Base-by-base conservation (phyloP, 2,888 invertebrate genomes). In the Cataglyphis albicans region DNA sequence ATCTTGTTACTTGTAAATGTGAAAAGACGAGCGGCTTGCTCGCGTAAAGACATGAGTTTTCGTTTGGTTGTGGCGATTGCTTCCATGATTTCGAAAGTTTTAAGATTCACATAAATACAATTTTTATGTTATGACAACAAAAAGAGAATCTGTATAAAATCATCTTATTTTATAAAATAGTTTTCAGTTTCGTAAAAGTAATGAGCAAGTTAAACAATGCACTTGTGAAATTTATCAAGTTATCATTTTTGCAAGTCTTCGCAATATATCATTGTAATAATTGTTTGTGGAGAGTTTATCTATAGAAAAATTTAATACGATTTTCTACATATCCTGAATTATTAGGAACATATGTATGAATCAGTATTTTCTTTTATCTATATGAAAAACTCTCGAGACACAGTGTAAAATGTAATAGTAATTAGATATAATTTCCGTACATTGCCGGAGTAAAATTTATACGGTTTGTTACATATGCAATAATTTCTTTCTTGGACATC, bases 41-140 rank as follows among this genome's bases (percentile, higher is more conserved):
- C 41, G n/a, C 15, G 32, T 59, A 70, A 48, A 59, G 3, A 70
- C 25, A 41, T 12, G 21, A 32, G 4, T 57, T 25, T n/a, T 55
- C 35, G 12, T 21, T 70, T 70, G 1, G 9, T 70, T 80, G 44
- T 82, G 25, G n/a, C 6, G n/a, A 78, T 78, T 74, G 55, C 78
- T 78, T 68, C 78, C 65, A 67, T 87, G 35, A 76, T 86, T 84
- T 55, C 65, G 12, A 38, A 80, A 61, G 18, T 67, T 87, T 61
- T n/a, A 52, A 52, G 82, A 73, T 83, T 87, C 85, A 88, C 84
- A 52, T 52, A 89, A 89, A 65, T 89, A 85, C 84, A 84, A 89
- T 82, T 86, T 88, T 89, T 84, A 84, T 86, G 84, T 82, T 78
- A 82, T 68, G 38, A 67, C 83, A 68, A 32, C 29, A 35, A 38